Evolutionary conservation across 2,113 vertebrate genomes (phyloP), one percentile per base, ranked within the genome.

Genomic region (Planiliza haematocheilus): DNA sequence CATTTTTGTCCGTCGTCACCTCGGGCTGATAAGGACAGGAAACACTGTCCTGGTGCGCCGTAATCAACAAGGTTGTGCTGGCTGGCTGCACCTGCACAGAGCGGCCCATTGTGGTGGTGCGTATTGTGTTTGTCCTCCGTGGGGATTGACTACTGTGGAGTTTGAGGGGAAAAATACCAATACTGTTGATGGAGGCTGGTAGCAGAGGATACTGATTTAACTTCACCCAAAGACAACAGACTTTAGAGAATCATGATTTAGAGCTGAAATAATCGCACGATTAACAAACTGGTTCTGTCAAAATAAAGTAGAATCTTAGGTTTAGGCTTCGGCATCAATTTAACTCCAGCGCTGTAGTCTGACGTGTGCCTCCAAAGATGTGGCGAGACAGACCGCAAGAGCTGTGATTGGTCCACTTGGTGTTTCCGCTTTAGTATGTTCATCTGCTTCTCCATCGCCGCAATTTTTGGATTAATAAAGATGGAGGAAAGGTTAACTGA

Each of bases 1-100:
- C 76, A 79, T 84, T 88, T 79, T 45, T 74, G 41, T 89, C 83
- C 0, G 45, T 92, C 79, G 36, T 86, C 90, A 76, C 74, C 58
- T 69, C 21, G 0, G n/a, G 10, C 63, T 76, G 83, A 90, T 86
- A 84, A 79, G 58, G 18, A 81, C 84, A 83, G 87, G 84, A 87
- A 88, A 70, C 81, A 14, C 46, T 34, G 82, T 48, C 82, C 77
- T 30, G 45, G 24, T 45, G 60, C 62, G 70, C 68, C 73, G 43
- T 34, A 58, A 72, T 67, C 84, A 82, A 70, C 83, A 66, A 37
- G 17, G 58, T 71, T 51, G 46, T 21, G 72, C 49, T 34, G 38
- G 65, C 59, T 46, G 66, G 74, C 87, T 67, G 79, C 84, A 93
- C 85, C 90, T 84, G 91, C 81, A 86, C 76, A 89, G 64, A 82